Evolutionary conservation across 2,113 vertebrate species (phyloP), one percentile per base, ranked within the genome.

Genomic region (Grantiella picta): DNA sequence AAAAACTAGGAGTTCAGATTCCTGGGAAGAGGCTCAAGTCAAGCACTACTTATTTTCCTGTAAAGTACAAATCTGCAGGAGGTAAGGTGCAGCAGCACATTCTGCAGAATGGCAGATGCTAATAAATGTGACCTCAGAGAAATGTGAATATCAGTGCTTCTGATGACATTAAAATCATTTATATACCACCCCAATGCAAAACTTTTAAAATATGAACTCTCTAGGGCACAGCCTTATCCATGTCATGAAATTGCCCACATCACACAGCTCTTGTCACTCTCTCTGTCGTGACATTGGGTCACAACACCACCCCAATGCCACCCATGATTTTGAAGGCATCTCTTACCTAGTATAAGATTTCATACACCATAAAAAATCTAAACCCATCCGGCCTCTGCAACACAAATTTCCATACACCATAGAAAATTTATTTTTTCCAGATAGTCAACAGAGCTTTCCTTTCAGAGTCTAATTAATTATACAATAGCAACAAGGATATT

Each of bases 211-310:
- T 8, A 38, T 5, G 2, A 72, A 2, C 18, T 22, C 11, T 29
- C 21, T 4, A 28, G 57, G 17, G 15, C 15, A 70, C 11, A 44
- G 28, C 33, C 4, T 50, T n/a, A 24, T 2, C n/a, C 2, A 1
- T 27, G 42, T 9, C 31, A 52, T 0, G 0, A 54, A 38, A 27
- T 4, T 45, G 5, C 20, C 19, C 19, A 28, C 7, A 6, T 36
- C 11, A 59, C 6, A 15, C 4, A 22, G 8, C 11, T 66, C 45
- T 22, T 56, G 14, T 10, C 16, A 18, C 11, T 8, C 10, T 40
- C 18, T 25, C 12, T 44, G 47, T 22, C 20, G 5, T 2, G 11
- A 11, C 3, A 0, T 3, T n/a, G 38, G 16, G 5, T 60, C 0
- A 2, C 38, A 36, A 1, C 21, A 70, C 7, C n/a, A 15, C 7